A percentile compares a stretch with the other conserved stretches of the same genome.
Evolutionary conservation across 2,113 vertebrate genomes (phyloP).

Genomic region (Pteruthius melanotis): DNA sequence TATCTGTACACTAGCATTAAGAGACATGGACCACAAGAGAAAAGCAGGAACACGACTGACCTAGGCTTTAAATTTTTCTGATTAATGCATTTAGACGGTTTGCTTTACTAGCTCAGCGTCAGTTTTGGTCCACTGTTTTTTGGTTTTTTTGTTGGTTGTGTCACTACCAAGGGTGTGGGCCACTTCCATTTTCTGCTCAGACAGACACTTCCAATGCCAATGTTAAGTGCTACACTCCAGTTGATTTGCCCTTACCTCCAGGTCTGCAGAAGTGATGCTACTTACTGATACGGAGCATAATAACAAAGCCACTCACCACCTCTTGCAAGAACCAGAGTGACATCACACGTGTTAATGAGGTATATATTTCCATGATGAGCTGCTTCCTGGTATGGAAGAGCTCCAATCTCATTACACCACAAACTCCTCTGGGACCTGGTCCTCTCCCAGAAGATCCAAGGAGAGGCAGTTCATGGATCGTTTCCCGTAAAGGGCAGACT

Average conservation of each 20-base stretch:
- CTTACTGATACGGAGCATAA: neutral
- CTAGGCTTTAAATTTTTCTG: neutral
- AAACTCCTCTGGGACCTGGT: constrained; percentile 78
- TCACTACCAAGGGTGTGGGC: neutral
- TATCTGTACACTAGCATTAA: neutral
- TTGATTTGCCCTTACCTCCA: neutral
- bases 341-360: constrained; percentile 39
- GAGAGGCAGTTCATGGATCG: constrained; percentile 80
- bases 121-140: neutral
- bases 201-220: neutral
- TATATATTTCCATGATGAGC: constrained; percentile 41
- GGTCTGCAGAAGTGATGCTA: neutral
- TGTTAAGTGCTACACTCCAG: constrained; percentile 8
- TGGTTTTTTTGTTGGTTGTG: neutral
- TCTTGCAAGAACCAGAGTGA: constrained; percentile 24
- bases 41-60: neutral
- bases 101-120: neutral
- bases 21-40: neutral
- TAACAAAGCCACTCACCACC: neutral
- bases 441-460: constrained; percentile 78
- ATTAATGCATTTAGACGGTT: neutral
- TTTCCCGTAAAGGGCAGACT: constrained; percentile 77
- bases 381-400: neutral
- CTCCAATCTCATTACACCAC: constrained; percentile 71
- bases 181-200: neutral